These are phyloP conservation scores for Hippolais icterina DNA, from an alignment of 2,113 vertebrate genomes.

Conservation along the genomic window DNA sequence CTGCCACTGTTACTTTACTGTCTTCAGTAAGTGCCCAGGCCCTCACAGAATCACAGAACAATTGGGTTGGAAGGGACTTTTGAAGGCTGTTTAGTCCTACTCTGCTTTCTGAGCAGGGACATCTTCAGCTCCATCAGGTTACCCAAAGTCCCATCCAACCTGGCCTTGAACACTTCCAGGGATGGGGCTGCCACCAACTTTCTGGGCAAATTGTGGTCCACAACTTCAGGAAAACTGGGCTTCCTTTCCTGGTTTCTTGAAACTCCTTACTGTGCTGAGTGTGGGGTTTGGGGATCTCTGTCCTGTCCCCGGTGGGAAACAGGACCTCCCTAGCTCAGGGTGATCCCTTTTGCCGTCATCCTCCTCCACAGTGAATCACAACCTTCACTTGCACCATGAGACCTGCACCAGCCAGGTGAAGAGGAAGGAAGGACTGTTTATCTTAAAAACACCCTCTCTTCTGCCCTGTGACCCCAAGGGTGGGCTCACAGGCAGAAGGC, in stretches of 20 bases:
- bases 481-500: background rate
- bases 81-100: background rate
- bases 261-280: rapidly evolving
- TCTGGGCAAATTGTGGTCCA: background rate
- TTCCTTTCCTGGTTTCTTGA: background rate
- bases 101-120: background rate
- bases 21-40: background rate
- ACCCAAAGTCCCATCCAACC: background rate
- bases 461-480: background rate
- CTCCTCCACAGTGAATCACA: background rate
- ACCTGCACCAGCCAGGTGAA: background rate
- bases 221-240: background rate
- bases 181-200: background rate
- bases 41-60: background rate
- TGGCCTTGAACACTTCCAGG: background rate
- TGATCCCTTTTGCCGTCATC: background rate
- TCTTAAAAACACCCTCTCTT: background rate
- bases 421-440: background rate
- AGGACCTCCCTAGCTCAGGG: background rate
- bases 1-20: background rate
- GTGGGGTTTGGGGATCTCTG: background rate
- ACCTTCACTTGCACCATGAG: background rate
- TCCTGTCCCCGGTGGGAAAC: background rate
- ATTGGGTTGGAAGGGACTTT: background rate
- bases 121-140: background rate